Base-by-base conservation (phyloP, 2,888 invertebrate species). In the Eilema caniola region DNA sequence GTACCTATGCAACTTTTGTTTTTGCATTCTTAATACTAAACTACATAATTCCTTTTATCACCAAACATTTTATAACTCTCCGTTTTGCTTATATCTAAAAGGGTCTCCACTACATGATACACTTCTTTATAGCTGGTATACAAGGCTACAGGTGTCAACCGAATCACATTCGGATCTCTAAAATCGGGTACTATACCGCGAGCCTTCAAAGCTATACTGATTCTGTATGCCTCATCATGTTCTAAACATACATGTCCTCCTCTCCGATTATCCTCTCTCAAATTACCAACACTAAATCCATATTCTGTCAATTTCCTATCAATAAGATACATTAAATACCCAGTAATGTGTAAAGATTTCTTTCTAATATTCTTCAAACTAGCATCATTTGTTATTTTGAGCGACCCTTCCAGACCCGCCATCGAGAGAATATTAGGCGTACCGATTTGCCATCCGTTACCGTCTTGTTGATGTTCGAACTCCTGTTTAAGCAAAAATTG, bases 241-340 rank as follows among this genome's bases (percentile, higher is more conserved):
- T 91, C 89, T 14, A 90, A 81, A 57, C 93, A 92, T 0, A 94
- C 88, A 63, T 94, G 94, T 0, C 94, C 94, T 0, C 94, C 93
- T 67, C 94, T 86, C 59, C 78, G 86, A 0, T 71, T 73, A 62
- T 94, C 91, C 2, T 92, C 91, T 65, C 83, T 86, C 3, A 83
- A 76, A 70, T 92, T 93, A 0, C 93, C 94, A 56, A 94, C 82
- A 20, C 76, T 71, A 77, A 94, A 94, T 0, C 92, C 93, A 56
- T 88, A 87, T 5, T 81, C 25, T 0, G 62, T 20, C 5, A 94
- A 80, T 70, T 89, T 91, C 14, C 77, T 85, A 61, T 94, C 94
- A 4, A 92, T 84, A 3, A 94, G 80, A 78, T 84, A 93, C 88
- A 93, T 93, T 28, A 94, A 74, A 74, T 94, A 94, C 0, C 87